phyloP scores from a whole-genome alignment of 1,140 invertebrate species.

The Trinorchestia longiramus region DNA sequence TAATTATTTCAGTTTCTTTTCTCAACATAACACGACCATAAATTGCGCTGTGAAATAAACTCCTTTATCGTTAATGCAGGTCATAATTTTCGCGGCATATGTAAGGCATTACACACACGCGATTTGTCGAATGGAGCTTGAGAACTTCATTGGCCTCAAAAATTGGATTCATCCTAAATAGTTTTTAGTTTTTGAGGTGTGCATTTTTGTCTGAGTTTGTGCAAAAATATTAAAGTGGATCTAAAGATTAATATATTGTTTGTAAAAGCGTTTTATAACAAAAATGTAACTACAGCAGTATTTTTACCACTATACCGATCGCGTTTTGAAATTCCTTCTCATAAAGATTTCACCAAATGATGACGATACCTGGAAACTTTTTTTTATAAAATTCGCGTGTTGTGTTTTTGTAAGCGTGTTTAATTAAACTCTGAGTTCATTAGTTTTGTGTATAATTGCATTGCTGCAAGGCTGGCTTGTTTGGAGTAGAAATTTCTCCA shows the following conservation, averaged over 20 bases:
- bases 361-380: too few species aligned
- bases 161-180: not conserved
- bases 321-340: not conserved
- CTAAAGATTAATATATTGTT: not conserved
- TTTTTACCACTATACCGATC: not conserved
- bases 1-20: not conserved
- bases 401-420: too few species aligned
- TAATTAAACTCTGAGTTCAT: too few species aligned
- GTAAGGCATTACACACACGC: not conserved
- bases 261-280: not conserved
- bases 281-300: not conserved
- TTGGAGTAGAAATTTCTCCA: too few species aligned
- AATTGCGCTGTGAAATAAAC: not conserved
- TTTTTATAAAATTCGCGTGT: too few species aligned
- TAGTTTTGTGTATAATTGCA: too few species aligned
- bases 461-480: too few species aligned
- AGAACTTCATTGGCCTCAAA: not conserved
- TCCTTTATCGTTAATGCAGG: not conserved
- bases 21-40: not conserved
- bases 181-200: not conserved
- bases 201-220: not conserved
- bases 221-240: not conserved
- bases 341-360: too few species aligned
- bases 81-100: not conserved
- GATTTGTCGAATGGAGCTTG: not conserved